A percentile compares a stretch with the other conserved stretches of the same genome.
phyloP scores from a whole-genome alignment of 2,113 vertebrate species.

The Ptilorrhoa leucosticta region DNA sequence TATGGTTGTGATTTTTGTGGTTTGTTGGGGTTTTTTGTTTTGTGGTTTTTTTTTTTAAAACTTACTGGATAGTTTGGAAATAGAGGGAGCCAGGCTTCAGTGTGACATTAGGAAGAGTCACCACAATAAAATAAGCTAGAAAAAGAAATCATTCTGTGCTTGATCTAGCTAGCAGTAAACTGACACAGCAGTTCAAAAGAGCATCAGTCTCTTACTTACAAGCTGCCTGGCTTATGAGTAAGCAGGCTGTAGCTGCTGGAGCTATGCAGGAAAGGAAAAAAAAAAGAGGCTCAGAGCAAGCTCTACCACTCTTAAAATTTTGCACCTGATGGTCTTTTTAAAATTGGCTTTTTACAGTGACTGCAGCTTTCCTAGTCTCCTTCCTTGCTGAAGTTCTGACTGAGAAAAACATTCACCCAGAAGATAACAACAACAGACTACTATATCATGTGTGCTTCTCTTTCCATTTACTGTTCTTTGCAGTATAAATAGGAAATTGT shows the following conservation, averaged over 20 bases:
- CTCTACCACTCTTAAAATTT: background rate
- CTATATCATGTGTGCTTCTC: background rate
- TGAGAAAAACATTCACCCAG: background rate
- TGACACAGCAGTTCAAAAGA: background rate
- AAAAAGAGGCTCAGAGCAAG: background rate
- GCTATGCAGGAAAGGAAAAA: background rate
- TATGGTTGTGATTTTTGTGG: background rate
- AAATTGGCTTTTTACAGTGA: background rate
- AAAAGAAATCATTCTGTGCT: background rate
- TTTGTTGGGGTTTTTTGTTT: background rate
- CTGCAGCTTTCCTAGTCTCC: background rate
- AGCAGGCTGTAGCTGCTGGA: background rate
- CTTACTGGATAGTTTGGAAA: background rate
- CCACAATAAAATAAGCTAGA: background rate
- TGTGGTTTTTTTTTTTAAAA: rapidly evolving
- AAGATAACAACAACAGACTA: background rate
- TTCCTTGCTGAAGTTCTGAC: background rate
- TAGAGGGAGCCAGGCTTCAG: background rate
- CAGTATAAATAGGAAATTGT: background rate
- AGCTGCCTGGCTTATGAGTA: background rate
- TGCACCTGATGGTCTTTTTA: background rate
- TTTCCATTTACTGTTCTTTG: background rate
- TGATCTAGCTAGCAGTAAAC: background rate
- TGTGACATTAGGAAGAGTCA: background rate
- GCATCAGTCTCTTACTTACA: background rate